Base-by-base conservation (phyloP, 2,113 vertebrate species). In the Balaeniceps rex region DNA sequence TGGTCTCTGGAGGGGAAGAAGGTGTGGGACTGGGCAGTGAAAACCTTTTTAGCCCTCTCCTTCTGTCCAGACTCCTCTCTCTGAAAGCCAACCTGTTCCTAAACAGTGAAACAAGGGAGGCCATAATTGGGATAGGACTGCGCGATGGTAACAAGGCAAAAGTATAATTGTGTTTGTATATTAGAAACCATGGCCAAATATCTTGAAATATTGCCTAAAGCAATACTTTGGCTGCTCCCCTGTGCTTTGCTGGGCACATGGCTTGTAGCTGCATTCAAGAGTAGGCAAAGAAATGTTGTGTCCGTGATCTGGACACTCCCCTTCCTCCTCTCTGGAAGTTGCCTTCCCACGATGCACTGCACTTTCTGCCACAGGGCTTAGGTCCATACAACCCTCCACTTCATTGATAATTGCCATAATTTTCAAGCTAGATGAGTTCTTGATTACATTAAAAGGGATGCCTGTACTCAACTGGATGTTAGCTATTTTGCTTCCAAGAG, bases 401-500 rank as follows among this genome's bases (percentile, higher is more conserved):
- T 97, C 91, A 77, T 89, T 89, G 94, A 66, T 94, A 95, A 97
- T 94, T 89, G 81, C 81, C 22, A 26, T 79, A 46, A 83, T 96
- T 95, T 96, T 91, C 84, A 83, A 89, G 58, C 87, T 87, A 85
- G 90, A 94, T 89, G 93, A 92, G 58, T 46, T 95, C 88, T 94
- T 97, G 88, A 84, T 94, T 95, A 77, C 91, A 77, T 96, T 94
- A 91, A 94, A 94, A 87, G 83, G 78, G 49, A 76, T 87, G 89
- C 70, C 81, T 89, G 86, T 76, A n/a, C 66, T 94, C 46, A 10
- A 83, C 70, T 92, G 72, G n/a, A 91, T 96, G 75, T 80, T 94
- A 94, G 88, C 88, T 90, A 28, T 92, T 96, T 93, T 95, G 65
- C 66, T 97, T 97, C 96, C 89, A 91, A 95, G 93, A 33, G 46